phyloP scores from a whole-genome alignment of 2,888 invertebrate genomes.

The Tipula vernalis region DNA sequence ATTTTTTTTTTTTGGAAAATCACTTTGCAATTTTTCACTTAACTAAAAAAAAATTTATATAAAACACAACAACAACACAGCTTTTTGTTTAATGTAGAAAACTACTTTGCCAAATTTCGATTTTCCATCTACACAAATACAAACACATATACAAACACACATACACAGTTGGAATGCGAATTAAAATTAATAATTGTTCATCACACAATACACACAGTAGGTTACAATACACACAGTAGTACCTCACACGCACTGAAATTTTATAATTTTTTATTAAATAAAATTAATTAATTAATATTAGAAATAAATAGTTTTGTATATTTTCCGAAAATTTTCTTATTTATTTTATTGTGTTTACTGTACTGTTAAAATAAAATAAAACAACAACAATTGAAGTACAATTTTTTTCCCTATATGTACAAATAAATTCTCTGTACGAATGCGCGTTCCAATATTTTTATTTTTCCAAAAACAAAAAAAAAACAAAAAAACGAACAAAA shows the following conservation, averaged over 20 bases:
- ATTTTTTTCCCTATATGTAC: not conserved
- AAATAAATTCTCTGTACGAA: not conserved
- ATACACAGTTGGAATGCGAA: not conserved
- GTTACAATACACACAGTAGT: not conserved
- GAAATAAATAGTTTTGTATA: not conserved
- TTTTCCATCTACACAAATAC: not conserved
- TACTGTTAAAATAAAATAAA: not conserved
- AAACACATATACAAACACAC: not conserved
- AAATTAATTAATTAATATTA: not conserved
- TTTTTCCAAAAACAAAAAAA: not conserved
- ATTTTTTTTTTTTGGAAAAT: not conserved
- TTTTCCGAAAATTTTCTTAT: not conserved
- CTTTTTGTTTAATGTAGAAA: not conserved
- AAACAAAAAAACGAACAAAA: not conserved
- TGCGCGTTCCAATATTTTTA: not conserved
- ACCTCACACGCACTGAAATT: not conserved
- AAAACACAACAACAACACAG: not conserved
- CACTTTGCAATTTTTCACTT: conserved; percentile 4
- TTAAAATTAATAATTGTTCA: not conserved
- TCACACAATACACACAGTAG: not conserved
- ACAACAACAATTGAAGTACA: not conserved
- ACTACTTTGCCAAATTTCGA: conserved; percentile 4
- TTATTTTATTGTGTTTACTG: not conserved
- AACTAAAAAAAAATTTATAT: not conserved
- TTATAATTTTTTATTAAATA: not conserved